Percentiles rank a stretch among this genome's conserved stretches.
Conservation (phyloP, 2,888 invertebrate species). For the Sycophila texana region DNA sequence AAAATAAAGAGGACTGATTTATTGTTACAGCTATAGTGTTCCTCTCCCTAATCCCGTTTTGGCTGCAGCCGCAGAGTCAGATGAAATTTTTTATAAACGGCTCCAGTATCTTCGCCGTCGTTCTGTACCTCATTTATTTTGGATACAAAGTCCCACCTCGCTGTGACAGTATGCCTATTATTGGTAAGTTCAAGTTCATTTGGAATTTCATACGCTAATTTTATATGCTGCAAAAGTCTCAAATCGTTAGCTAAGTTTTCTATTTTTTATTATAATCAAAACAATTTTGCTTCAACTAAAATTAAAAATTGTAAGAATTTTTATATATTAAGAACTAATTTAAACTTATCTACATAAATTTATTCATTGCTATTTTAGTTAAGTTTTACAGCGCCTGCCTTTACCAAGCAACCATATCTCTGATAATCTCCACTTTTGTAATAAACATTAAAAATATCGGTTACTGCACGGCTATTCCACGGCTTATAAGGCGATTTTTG, state of each 20-base stretch:
- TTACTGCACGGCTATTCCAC: slow-evolving; percentile 76
- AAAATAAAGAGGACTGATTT: neutral
- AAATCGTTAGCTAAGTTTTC: too few species aligned
- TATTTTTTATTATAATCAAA: too few species aligned
- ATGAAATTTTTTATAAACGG: slow-evolving; percentile 82
- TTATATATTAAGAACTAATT: too few species aligned
- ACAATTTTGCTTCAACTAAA: too few species aligned
- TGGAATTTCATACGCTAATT: too few species aligned
- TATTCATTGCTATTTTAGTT: slow-evolving; percentile 74
- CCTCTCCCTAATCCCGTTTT: slow-evolving; percentile 80
- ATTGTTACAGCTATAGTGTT: slow-evolving; percentile 78
- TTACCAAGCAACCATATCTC: slow-evolving; percentile 77
- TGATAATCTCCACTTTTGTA: slow-evolving; percentile 78
- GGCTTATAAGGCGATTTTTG: slow-evolving; percentile 76
- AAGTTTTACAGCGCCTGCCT: slow-evolving; percentile 78
- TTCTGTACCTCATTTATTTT: slow-evolving; percentile 81
- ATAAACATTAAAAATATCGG: slow-evolving; percentile 77
- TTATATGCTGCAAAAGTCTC: too few species aligned
- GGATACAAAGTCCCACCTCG: slow-evolving; percentile 79
- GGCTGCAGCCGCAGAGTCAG: slow-evolving; percentile 82
- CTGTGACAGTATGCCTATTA: slow-evolving; percentile 78
- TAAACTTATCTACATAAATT: neutral
- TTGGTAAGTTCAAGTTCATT: slow-evolving; percentile 76
- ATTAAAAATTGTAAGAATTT: too few species aligned
- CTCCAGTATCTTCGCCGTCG: slow-evolving; percentile 79